phyloP scores from a whole-genome alignment of 2,888 invertebrate genomes.

The Macaria liturata region DNA sequence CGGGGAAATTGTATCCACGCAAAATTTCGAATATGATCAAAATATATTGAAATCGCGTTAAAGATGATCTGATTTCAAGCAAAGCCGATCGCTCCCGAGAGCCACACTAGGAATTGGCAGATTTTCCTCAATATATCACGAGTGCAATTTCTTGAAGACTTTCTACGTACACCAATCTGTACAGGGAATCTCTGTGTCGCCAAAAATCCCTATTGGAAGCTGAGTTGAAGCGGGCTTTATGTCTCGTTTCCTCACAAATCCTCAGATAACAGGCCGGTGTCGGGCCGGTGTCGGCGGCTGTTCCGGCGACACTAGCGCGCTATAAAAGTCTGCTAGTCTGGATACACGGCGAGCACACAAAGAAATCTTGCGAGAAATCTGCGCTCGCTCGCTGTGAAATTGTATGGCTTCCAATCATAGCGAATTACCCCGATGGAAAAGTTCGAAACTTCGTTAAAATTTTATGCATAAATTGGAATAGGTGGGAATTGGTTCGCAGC shows the following conservation, averaged over 20 bases:
- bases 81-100: slow-evolving; percentile 28
- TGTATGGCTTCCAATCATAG: slow-evolving; percentile 50
- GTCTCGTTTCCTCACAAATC: slow-evolving; percentile 66
- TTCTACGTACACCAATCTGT: slow-evolving; percentile 44
- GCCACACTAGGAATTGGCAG: slow-evolving; percentile 28
- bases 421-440: slow-evolving; percentile 42
- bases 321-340: slow-evolving; percentile 43
- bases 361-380: slow-evolving; percentile 48
- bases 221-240: slow-evolving; percentile 59
- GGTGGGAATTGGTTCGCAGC: slow-evolving; percentile 9
- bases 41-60: slow-evolving; percentile 27
- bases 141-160: slow-evolving; percentile 36
- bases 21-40: slow-evolving; percentile 18
- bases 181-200: slow-evolving; percentile 51
- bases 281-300: slow-evolving; percentile 42
- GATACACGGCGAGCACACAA: slow-evolving; percentile 39
- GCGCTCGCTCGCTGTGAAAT: slow-evolving; percentile 55
- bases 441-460: slow-evolving; percentile 41
- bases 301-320: slow-evolving; percentile 40
- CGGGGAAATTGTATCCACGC: slow-evolving; percentile 8
- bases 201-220: slow-evolving; percentile 51
- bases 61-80: slow-evolving; percentile 27
- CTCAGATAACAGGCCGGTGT: slow-evolving; percentile 50
- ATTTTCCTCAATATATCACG: slow-evolving; percentile 35
- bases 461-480: slow-evolving; percentile 32